Evolutionary conservation across 1,140 invertebrate genomes (phyloP), one percentile per base, ranked within the genome.

Genomic region (Bombus confusus): DNA sequence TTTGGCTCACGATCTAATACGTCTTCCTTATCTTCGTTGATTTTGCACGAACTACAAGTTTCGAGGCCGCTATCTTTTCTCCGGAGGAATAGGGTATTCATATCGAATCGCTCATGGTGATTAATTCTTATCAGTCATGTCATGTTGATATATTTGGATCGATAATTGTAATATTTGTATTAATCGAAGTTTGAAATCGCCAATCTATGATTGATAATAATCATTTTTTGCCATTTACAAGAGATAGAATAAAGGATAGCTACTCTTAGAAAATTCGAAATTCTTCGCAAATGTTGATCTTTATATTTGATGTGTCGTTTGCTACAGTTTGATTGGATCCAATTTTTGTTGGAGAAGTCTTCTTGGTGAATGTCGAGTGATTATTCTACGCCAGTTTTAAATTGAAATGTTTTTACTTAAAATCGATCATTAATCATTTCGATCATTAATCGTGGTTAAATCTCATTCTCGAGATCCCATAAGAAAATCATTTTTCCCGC

Each of bases 11-110:
- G 41, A 31, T 57, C 74, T 52, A 76, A 73, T 76, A 57, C 52
- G 74, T 76, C 74, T 57, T 76, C 52, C 74, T 76, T 76, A 59
- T 76, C 47, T 59, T 37, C 34, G 52, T 25, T 75, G 43, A 75
- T 47, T 73, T 43, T 73, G 13, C 25, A 73, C 28, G 41, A 43
- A 68, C n/a, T 18, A 43, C 12, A 31, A 73, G 71, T 43, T 43
- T 28, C 13, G 39, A 15, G 39, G 69, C 9, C 25, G 41, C 71
- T 73, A 73, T 73, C 71, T 73, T 73, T 71, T 41, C 37, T 13
- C 3, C 12, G 37, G 10, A 37, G 9, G 2, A 25, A 6, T 28
- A 28, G 25, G 25, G 28, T 39, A 12, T 5, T 18, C 37, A 69
- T 39, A 25, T 69, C 34, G 68, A 39, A 25, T 28, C 66, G 15